Evolutionary conservation across 1,140 invertebrate species (phyloP).

Genomic region (Tigriopus japonicus): DNA sequence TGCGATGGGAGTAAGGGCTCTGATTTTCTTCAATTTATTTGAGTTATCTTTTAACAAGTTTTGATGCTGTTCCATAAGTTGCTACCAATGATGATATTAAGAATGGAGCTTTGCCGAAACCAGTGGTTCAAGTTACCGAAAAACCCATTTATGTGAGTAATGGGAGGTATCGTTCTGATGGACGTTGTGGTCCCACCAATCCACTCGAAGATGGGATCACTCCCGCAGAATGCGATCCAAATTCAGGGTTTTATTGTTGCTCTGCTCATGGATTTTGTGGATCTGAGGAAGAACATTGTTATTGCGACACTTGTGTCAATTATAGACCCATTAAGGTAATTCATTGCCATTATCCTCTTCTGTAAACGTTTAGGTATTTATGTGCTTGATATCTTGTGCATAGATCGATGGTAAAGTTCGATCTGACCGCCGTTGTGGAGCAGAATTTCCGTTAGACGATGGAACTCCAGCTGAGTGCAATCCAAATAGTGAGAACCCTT

Average conservation of each 20-base stretch:
- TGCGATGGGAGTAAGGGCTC: slow-evolving; percentile 6
- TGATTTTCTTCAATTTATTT: no score
- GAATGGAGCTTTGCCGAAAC: not conserved
- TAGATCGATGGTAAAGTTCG: slow-evolving; percentile 10
- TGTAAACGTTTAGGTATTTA: no score
- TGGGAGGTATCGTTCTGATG: slow-evolving; percentile 15
- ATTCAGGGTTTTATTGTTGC: slow-evolving; percentile 19
- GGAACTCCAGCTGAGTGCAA: slow-evolving; percentile 17
- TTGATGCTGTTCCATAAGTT: not conserved
- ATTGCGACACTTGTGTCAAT: slow-evolving; percentile 19
- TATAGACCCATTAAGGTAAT: slow-evolving; percentile 15
- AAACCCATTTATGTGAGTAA: slow-evolving; percentile 11
- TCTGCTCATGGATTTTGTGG: slow-evolving; percentile 20
- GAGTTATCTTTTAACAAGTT: no score
- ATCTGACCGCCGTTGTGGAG: slow-evolving; percentile 18
- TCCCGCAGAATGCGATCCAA: slow-evolving; percentile 18
- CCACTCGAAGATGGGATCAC: slow-evolving; percentile 14
- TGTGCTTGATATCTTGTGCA: no score
- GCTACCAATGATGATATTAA: not conserved
- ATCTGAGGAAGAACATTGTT: slow-evolving; percentile 18
- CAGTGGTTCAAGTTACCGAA: not conserved
- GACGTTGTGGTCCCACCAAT: slow-evolving; percentile 17
- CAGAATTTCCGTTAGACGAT: slow-evolving; percentile 15
- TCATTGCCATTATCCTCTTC: no score
- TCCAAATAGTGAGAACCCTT: slow-evolving; percentile 17